Base-by-base conservation (phyloP, 2,888 invertebrate species). In the Orthosia cruda region DNA sequence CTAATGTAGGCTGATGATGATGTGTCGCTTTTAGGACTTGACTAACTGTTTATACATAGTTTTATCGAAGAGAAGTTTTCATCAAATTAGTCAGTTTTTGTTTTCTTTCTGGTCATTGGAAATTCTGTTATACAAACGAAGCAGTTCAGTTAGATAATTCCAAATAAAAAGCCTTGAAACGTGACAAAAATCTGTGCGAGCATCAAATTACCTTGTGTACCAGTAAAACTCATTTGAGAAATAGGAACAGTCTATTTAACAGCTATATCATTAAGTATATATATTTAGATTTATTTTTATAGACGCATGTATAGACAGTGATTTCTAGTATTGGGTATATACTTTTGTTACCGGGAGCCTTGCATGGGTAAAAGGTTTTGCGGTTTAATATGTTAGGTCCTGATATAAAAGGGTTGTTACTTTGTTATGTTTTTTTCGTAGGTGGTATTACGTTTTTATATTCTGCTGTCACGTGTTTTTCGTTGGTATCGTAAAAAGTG, bases 271-370 rank as follows among this genome's bases (percentile, higher is more conserved):
- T 87, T 80, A 74, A 80, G 52, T 73, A 55, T 68, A 75, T 69
- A 75, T 69, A 62, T 64, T 54, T 86, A 73, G 65, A 82, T 78
- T 84, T 80, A 85, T 86, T 90, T 91, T 91, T 90, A 91, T 89
- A 87, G 79, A 83, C 61, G 62, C 32, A 78, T 88, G 85, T 89
- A 89, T 76, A 87, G 87, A 78, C 85, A 88, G 91, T 90, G 92
- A 90, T 91, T 92, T 91, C 89, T 89, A 80, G 83, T 79, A 83
- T 77, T 77, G 74, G 67, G 74, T 74, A 82, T 71, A 77, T 74
- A 71, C 50, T 47, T 67, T 77, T 83, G 71, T 72, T 20, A 54
- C 55, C 4, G 67, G 66, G 45, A 45, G 1, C 45, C 13, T 54
- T 72, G 62, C 65, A 54, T 52, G 1, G 58, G 58, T 76, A 62